Evolutionary conservation across 1,140 invertebrate species (phyloP).

Genomic region (Diachasma alloeum): DNA sequence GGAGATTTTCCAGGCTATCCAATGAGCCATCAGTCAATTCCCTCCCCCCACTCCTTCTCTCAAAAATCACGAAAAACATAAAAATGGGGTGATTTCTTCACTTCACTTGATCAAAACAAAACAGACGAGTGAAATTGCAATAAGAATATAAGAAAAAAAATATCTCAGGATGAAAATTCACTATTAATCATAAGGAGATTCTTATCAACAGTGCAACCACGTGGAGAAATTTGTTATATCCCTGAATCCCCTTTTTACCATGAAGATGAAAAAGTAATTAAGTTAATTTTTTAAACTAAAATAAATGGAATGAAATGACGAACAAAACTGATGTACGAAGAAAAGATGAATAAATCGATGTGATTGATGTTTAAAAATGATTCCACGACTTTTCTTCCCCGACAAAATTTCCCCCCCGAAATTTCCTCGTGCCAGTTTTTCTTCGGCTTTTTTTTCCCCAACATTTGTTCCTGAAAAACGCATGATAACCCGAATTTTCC

Average conservation of each 20-base stretch:
- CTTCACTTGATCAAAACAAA: neutral
- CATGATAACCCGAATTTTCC: too few species aligned
- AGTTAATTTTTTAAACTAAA: neutral
- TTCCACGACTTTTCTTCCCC: too few species aligned
- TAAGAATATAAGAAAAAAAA: neutral
- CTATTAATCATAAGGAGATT: neutral
- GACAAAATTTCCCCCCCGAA: too few species aligned
- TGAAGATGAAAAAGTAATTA: neutral
- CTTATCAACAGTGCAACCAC: too few species aligned
- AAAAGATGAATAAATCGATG: neutral
- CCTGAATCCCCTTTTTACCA: neutral
- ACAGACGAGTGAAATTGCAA: neutral
- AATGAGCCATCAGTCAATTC: too few species aligned
- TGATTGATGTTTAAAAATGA: too few species aligned
- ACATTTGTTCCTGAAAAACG: too few species aligned
- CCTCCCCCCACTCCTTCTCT: too few species aligned
- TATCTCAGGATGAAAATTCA: neutral
- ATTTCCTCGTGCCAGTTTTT: too few species aligned
- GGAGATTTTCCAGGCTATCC: too few species aligned
- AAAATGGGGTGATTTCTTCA: neutral
- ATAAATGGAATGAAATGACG: neutral
- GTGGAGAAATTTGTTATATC: neutral
- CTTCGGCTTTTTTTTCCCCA: too few species aligned
- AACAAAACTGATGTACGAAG: constrained; percentile 13
- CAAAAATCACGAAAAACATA: too few species aligned